These are phyloP conservation scores for Phocides pigmalion DNA, from an alignment of 1,140 invertebrate species.

Conservation along the genomic window DNA sequence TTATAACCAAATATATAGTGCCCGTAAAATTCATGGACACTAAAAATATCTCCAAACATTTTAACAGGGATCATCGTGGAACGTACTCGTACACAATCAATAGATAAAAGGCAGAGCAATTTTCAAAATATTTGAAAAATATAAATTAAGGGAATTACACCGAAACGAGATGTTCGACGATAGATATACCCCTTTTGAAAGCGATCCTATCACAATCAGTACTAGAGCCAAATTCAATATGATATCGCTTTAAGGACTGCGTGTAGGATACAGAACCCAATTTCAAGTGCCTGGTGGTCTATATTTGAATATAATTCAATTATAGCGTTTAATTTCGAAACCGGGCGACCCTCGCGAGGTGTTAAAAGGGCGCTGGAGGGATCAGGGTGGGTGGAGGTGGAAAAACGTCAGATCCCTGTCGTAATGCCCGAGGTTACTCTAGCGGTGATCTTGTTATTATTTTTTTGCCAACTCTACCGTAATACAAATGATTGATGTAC, in stretches of 20 bases:
- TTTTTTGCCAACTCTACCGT: conserved; percentile 31
- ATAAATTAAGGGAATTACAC: not conserved
- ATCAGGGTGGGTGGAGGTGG: conserved; percentile 56
- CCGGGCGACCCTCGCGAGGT: conserved; percentile 52
- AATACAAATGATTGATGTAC: not conserved
- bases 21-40: too few species aligned
- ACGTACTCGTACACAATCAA: too few species aligned
- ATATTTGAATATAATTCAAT: conserved; percentile 57
- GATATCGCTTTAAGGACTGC: not conserved
- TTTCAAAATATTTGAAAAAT: not conserved
- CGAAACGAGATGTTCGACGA: not conserved
- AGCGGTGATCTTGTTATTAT: conserved; percentile 42
- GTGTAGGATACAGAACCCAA: conserved; percentile 47
- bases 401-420: conserved; percentile 48
- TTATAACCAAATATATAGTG: too few species aligned
- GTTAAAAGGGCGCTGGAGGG: conserved; percentile 61
- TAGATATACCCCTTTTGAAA: not conserved
- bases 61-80: too few species aligned
- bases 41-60: too few species aligned
- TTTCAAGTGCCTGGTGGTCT: conserved; percentile 39
- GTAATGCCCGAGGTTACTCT: conserved; percentile 50
- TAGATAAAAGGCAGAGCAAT: too few species aligned
- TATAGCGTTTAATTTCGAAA: conserved; percentile 61
- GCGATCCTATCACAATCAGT: not conserved
- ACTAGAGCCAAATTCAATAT: not conserved